Conservation (phyloP, 2,113 vertebrate genomes). For the Capra hircus region DNA sequence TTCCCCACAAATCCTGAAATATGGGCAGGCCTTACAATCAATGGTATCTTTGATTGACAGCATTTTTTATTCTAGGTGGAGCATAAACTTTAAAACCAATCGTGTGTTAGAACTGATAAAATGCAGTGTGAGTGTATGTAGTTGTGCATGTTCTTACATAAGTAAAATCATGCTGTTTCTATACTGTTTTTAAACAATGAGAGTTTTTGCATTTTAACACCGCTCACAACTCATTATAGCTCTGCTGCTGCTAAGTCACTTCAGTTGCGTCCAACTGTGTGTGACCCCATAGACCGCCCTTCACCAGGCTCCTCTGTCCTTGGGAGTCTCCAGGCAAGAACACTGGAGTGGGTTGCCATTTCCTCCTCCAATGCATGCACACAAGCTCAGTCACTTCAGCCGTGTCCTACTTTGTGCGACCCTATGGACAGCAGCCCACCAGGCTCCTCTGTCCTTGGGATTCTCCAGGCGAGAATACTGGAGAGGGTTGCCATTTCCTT, state of each 20-base stretch:
- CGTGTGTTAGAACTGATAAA: not conserved
- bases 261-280: not conserved
- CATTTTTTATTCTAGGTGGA: not conserved
- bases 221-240: not conserved
- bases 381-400: no score
- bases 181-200: not conserved
- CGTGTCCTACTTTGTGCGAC: no score
- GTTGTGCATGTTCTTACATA: fast-evolving
- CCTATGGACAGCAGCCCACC: no score
- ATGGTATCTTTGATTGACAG: not conserved
- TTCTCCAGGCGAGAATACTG: not conserved
- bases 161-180: not conserved
- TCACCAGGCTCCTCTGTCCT: not conserved
- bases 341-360: not conserved
- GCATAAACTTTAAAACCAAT: not conserved
- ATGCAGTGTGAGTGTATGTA: fast-evolving
- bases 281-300: fast-evolving
- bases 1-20: not conserved
- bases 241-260: not conserved
- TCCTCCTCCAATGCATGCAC: not conserved
- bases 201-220: not conserved
- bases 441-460: not conserved
- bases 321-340: not conserved
- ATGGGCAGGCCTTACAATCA: not conserved
- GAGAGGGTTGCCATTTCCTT: not conserved